Evolutionary conservation across 2,888 invertebrate species (phyloP).

Genomic region (Stegophylla sp.): DNA sequence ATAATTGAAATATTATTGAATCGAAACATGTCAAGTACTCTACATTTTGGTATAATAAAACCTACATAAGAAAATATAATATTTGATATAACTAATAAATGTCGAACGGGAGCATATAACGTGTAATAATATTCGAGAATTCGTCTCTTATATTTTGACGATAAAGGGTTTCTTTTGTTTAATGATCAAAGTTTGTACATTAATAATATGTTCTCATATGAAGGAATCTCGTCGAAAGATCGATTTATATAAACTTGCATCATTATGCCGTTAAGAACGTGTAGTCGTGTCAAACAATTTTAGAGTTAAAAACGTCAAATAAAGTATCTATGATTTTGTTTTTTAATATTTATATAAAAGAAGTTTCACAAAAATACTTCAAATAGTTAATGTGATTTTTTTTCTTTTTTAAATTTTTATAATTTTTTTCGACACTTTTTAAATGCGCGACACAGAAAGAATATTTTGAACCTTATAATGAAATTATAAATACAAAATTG

Average conservation of each 20-base stretch:
- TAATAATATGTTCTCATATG: not conserved
- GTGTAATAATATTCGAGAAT: not conserved
- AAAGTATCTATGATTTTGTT: not conserved
- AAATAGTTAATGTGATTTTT: not conserved
- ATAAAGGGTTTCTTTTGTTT: not conserved
- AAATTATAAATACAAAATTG: too few species aligned
- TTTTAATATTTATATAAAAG: not conserved
- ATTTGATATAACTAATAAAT: not conserved
- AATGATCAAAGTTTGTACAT: slow-evolving; percentile 10
- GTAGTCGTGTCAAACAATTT: not conserved
- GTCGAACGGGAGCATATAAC: not conserved
- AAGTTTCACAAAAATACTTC: not conserved
- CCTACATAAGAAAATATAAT: not conserved
- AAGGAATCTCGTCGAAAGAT: not conserved
- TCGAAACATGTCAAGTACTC: not conserved
- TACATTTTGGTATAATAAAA: not conserved
- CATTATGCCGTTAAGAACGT: not conserved
- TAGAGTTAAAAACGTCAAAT: not conserved
- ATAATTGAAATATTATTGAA: too few species aligned
- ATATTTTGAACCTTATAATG: too few species aligned
- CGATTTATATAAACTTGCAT: not conserved
- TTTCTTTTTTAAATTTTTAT: too few species aligned
- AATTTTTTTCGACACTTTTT: too few species aligned
- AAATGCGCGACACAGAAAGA: too few species aligned
- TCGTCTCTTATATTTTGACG: not conserved